phyloP scores from a whole-genome alignment of 2,888 invertebrate species.

The Mantis religiosa region DNA sequence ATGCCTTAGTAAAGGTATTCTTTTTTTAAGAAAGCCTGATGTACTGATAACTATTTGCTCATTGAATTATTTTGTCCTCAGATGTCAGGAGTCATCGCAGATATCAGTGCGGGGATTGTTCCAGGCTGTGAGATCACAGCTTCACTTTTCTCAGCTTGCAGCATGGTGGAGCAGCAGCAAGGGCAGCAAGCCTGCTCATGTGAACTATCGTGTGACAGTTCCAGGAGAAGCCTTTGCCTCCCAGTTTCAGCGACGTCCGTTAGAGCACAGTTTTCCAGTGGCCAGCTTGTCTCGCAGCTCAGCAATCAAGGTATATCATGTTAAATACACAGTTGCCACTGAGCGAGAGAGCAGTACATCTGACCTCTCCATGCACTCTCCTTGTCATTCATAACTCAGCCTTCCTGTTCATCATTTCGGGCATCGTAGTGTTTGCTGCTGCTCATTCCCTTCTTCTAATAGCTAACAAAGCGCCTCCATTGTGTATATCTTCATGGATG shows the following conservation, averaged over 20 bases:
- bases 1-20: too few species aligned
- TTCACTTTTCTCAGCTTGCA: conserved; percentile 94
- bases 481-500: too few species aligned
- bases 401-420: too few species aligned
- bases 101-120: conserved; percentile 66
- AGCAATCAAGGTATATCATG: conserved; percentile 51
- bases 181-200: conserved; percentile 45
- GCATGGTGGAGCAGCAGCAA: conserved; percentile 69
- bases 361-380: too few species aligned
- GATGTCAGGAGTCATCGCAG: conserved; percentile 17
- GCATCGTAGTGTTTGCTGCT: too few species aligned
- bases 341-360: too few species aligned
- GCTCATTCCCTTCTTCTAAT: too few species aligned
- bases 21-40: too few species aligned
- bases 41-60: background rate
- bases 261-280: conserved; percentile 67
- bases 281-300: conserved; percentile 62
- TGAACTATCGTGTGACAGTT: conserved; percentile 65
- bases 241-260: conserved; percentile 49
- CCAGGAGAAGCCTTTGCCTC: conserved; percentile 61
- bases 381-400: too few species aligned
- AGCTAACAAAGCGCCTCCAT: too few species aligned
- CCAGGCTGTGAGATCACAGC: conserved; percentile 88
- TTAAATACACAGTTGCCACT: too few species aligned
- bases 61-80: background rate